phyloP scores from a whole-genome alignment of 2,888 invertebrate genomes.

The Pegoplata infirma region DNA sequence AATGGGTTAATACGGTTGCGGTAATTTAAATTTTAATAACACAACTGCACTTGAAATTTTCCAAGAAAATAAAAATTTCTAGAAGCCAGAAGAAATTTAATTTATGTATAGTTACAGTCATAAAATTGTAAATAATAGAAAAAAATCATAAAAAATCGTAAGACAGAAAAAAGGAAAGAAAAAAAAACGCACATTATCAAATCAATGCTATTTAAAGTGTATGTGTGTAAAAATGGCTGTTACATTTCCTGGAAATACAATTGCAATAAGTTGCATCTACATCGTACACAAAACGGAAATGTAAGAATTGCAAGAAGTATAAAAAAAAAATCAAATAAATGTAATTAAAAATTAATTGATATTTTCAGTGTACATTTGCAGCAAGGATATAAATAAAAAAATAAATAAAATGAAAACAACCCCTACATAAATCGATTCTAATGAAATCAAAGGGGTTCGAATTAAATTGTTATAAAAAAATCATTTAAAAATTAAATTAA shows the following conservation, averaged over 20 bases:
- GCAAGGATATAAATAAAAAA: background rate
- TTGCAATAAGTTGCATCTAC: background rate
- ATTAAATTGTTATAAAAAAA: too few species aligned
- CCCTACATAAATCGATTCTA: background rate
- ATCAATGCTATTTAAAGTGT: too few species aligned
- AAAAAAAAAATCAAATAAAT: slow-evolving; percentile 41
- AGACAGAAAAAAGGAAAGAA: too few species aligned
- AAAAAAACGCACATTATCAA: too few species aligned
- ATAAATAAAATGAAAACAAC: background rate
- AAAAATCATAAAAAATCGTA: too few species aligned
- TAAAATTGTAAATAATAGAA: too few species aligned
- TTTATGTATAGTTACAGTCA: too few species aligned
- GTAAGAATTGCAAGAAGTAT: background rate
- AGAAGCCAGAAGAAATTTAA: background rate
- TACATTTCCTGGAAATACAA: slow-evolving; percentile 1
- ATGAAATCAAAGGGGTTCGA: too few species aligned
- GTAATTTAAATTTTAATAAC: background rate
- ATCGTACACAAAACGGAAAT: slow-evolving; percentile 1
- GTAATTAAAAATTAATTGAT: slow-evolving; percentile 55
- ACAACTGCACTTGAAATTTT: background rate
- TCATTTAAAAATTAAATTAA: slow-evolving; percentile 12
- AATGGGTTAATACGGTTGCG: background rate
- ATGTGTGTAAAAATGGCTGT: too few species aligned
- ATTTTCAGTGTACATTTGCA: slow-evolving; percentile 52
- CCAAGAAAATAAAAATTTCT: too few species aligned